These are phyloP conservation scores for Hemibagrus guttatus DNA, from an alignment of 2,797 vertebrate species.

Conservation along the genomic window DNA sequence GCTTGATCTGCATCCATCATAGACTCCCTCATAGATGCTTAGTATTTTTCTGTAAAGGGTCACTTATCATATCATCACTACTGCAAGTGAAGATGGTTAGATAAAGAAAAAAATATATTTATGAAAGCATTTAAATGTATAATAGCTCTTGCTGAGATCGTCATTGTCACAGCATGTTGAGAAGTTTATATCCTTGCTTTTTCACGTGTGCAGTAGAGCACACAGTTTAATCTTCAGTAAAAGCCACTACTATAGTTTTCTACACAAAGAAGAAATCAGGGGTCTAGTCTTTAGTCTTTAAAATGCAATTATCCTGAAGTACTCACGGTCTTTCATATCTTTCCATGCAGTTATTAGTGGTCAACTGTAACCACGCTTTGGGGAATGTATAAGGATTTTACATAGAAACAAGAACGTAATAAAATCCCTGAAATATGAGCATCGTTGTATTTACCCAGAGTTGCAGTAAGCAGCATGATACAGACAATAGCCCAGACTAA, in stretches of 20 bases:
- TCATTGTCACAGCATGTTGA: not conserved
- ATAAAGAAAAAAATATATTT: slow-evolving; percentile 15
- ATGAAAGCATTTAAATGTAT: not conserved
- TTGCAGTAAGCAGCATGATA: not conserved
- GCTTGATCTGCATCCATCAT: slow-evolving; percentile 34
- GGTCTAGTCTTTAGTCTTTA: not conserved
- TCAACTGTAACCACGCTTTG: not conserved
- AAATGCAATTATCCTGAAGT: not conserved
- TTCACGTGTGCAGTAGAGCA: not conserved
- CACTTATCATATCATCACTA: not conserved
- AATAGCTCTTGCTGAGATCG: not conserved
- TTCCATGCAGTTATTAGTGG: not conserved
- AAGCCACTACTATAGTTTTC: not conserved
- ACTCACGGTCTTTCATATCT: not conserved
- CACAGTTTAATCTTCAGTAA: not conserved
- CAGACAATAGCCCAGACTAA: not conserved
- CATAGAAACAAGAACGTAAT: not conserved
- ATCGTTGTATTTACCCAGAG: not conserved
- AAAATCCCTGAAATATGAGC: not conserved
- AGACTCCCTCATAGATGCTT: slow-evolving; percentile 24
- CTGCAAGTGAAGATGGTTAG: not conserved
- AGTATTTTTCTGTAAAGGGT: not conserved
- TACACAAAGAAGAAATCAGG: not conserved
- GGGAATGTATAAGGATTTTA: not conserved
- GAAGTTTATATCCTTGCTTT: not conserved